Evolutionary conservation across 2,888 invertebrate genomes (phyloP), one percentile per base, ranked within the genome.

Genomic region (Plagodis dolabraria): DNA sequence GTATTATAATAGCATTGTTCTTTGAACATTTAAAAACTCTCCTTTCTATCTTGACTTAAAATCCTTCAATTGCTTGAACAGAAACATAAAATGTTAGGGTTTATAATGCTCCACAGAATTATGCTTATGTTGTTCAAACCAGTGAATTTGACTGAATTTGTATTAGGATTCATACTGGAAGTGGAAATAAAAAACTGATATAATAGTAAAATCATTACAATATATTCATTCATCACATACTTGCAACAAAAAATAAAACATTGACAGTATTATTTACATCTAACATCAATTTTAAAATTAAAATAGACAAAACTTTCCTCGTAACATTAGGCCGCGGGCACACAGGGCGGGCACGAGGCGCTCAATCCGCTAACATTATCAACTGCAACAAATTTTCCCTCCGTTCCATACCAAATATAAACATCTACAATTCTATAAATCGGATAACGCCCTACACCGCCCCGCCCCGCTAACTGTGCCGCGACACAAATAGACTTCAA

Each of bases 261-360:
- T 72, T 57, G 70, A 74, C 64, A 74, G 56, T 72, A 76, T 75
- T 80, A 79, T 80, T 65, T 80, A 80, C 80, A 80, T 56, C 48
- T 55, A 66, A 62, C 55, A 63, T 53, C 55, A 69, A 10, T 43
- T 38, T n/a, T 43, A 40, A 40, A 40, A 40, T 12, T 12, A 68
- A 69, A 68, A 68, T 59, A 63, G 71, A 67, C 67, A 68, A 69
- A 68, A 58, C n/a, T 35, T 67, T 57, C 59, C 34, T 67, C 10
- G 50, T 56, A 36, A 36, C 36, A 36, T 8, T 4, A 36, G 7
- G 7, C 7, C 36, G 63, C 59, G 38, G 47, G 53, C 40, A 42
- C 73, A 66, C 72, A 67, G 12, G 43, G 43, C 43, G 43, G 43
- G 43, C 11, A 2, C 12, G 6, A 55, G 55, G 53, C 59, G 40